These are phyloP conservation scores for Tuberolachnus salignus DNA, from an alignment of 2,888 invertebrate species.

Conservation along the genomic window DNA sequence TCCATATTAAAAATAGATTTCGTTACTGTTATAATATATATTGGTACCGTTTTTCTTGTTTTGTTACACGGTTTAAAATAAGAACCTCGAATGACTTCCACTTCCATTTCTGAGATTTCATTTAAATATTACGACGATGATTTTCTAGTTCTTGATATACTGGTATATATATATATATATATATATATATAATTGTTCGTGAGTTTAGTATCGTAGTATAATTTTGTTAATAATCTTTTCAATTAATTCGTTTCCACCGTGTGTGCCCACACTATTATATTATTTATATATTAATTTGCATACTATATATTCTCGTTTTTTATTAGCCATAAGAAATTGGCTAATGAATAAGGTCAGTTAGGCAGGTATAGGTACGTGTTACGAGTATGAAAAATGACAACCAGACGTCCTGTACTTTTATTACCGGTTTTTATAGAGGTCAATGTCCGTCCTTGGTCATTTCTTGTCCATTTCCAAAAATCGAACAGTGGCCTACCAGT, in stretches of 20 bases:
- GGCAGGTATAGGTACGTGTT: background rate
- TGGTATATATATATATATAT: too few relatives aligned
- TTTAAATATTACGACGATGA: background rate
- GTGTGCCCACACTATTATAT: background rate
- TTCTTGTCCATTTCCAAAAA: slow-evolving; percentile 44
- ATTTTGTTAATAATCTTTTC: too few relatives aligned
- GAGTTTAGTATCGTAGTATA: too few relatives aligned
- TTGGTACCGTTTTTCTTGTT: background rate
- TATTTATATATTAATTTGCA: slow-evolving; percentile 13
- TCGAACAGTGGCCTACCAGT: background rate
- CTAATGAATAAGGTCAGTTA: slow-evolving; percentile 43
- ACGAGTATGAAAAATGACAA: slow-evolving; percentile 41
- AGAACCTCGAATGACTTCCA: background rate
- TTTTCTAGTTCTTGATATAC: background rate
- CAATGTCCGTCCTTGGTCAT: slow-evolving; percentile 53
- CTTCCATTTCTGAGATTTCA: too few relatives aligned
- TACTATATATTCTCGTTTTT: slow-evolving; percentile 13
- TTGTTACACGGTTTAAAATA: background rate
- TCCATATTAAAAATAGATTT: background rate
- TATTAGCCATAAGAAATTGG: slow-evolving; percentile 25
- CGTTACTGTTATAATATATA: background rate
- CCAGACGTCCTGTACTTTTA: slow-evolving; percentile 39
- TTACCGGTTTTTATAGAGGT: slow-evolving; percentile 51
- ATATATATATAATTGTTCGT: background rate
- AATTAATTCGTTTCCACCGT: slow-evolving; percentile 18